A percentile compares a stretch with the other conserved stretches of the same genome.
Conservation (phyloP, 2,113 vertebrate species). For the Neolamprologus toae region DNA sequence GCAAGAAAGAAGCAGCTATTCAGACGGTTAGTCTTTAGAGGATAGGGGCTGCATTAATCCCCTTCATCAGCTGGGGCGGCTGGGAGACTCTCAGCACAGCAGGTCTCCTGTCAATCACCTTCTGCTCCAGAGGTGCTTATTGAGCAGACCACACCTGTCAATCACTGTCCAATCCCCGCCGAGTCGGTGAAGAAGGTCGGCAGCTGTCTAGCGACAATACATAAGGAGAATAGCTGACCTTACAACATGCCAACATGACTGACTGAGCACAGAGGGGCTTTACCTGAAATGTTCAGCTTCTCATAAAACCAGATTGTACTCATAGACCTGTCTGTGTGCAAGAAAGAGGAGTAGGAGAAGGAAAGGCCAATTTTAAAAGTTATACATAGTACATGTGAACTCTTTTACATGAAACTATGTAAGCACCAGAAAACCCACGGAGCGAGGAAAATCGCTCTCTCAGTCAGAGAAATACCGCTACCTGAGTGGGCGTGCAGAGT, state of each 20-base stretch:
- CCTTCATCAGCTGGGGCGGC: neutral
- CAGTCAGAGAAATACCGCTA: neutral
- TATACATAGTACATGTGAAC: neutral
- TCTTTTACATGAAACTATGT: neutral
- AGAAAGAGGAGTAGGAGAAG: neutral
- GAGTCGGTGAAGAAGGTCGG: neutral
- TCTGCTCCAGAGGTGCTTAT: neutral
- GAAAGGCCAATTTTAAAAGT: neutral
- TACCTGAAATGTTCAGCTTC: neutral
- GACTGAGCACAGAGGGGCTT: neutral
- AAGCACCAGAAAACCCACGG: neutral
- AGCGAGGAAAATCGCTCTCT: neutral
- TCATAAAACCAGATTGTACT: neutral
- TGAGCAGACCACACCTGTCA: neutral
- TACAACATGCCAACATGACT: neutral
- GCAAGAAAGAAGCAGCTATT: neutral
- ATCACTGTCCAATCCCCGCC: neutral
- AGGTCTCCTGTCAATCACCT: conserved; percentile 4
- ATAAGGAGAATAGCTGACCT: neutral
- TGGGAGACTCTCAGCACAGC: neutral
- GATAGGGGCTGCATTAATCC: neutral
- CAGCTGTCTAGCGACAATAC: neutral
- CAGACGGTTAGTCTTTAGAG: neutral
- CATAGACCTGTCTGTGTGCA: neutral
- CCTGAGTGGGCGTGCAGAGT: neutral